Conservation (phyloP, 2,797 vertebrate species). For the Nasua narica region DNA sequence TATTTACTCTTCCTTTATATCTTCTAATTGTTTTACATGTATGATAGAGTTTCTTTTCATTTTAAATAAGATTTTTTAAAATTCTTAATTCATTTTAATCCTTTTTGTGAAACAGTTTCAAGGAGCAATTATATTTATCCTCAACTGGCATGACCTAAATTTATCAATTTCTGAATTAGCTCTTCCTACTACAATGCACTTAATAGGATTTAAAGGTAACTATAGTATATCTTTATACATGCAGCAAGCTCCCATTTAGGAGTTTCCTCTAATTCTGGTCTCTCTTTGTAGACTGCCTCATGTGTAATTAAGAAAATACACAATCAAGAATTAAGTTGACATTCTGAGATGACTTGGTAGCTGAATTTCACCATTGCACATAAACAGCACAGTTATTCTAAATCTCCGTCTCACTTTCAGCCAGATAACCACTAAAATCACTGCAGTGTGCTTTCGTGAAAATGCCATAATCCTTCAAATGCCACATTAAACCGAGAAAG, state of each 20-base stretch:
- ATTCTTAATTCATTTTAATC: neutral
- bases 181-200: neutral
- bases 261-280: neutral
- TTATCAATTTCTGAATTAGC: conserved; percentile 18
- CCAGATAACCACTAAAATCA: conserved; percentile 85
- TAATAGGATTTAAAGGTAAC: conserved; percentile 19
- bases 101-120: conserved; percentile 20
- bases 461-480: conserved; percentile 89
- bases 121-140: neutral
- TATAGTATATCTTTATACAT: neutral
- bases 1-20: neutral
- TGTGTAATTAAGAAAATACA: conserved; percentile 40
- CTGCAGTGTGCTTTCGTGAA: conserved; percentile 86
- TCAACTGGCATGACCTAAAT: neutral
- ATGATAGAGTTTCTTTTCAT: neutral
- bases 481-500: conserved; percentile 84
- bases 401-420: conserved; percentile 80
- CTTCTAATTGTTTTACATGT: neutral
- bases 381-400: conserved; percentile 83
- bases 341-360: conserved; percentile 74
- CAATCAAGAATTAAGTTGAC: conserved; percentile 66
- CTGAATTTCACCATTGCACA: conserved; percentile 81
- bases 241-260: neutral
- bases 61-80: conserved; percentile 14
- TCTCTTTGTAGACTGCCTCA: neutral